A percentile compares a stretch with the other conserved stretches of the same genome.
Conservation (phyloP, 2,113 vertebrate species). For the Neotoma lepida region DNA sequence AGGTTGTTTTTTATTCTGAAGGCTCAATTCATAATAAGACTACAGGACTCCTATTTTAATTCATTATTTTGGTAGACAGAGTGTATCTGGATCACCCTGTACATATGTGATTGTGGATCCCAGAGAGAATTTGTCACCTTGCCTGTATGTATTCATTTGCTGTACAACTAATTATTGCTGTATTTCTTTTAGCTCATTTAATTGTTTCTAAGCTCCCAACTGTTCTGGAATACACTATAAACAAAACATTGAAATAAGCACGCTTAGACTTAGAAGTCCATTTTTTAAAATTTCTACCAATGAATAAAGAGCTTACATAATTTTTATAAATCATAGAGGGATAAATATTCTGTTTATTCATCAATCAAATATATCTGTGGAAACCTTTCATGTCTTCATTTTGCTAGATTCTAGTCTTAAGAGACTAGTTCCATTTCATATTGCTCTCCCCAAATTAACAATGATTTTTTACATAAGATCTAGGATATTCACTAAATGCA, state of each 20-base stretch:
- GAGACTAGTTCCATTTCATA: background rate
- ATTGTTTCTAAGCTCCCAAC: slow-evolving; percentile 35
- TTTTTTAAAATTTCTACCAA: slow-evolving; percentile 36
- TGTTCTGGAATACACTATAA: slow-evolving; percentile 10
- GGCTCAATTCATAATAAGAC: background rate
- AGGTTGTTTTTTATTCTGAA: slow-evolving; percentile 58
- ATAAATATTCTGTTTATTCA: slow-evolving; percentile 44
- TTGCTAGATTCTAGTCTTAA: background rate
- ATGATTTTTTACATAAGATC: slow-evolving; percentile 20
- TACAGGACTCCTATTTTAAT: background rate
- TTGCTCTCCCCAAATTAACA: slow-evolving; percentile 49
- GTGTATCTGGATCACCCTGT: background rate
- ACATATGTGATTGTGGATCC: background rate
- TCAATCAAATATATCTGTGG: background rate
- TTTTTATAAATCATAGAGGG: background rate
- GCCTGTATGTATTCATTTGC: background rate
- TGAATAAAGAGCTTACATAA: background rate
- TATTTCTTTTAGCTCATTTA: slow-evolving; percentile 31
- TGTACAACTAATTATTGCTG: background rate
- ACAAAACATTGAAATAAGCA: slow-evolving; percentile 45
- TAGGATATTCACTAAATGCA: background rate
- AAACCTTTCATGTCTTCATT: slow-evolving; percentile 11
- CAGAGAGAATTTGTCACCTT: background rate
- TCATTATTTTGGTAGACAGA: slow-evolving; percentile 17
- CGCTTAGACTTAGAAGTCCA: background rate